Evolutionary conservation across 2,888 invertebrate species (phyloP).

Genomic region (Cerastoderma edule): DNA sequence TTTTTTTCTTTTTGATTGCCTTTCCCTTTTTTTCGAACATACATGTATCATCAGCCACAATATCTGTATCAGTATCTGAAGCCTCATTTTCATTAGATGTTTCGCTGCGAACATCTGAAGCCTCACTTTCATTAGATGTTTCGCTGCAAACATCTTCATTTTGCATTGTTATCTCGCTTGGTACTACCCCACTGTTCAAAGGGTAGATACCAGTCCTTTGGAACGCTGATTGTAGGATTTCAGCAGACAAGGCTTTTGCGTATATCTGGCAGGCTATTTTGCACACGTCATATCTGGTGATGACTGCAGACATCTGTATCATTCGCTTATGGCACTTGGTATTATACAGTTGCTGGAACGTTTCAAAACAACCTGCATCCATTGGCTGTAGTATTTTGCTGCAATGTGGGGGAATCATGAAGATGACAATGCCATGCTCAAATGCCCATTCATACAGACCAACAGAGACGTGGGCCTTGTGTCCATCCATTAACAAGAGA

Average conservation of each 20-base stretch:
- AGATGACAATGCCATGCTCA: slow-evolving; percentile 25
- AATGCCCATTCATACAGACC: slow-evolving; percentile 38
- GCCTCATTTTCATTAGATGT: no score
- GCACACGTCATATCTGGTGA: slow-evolving; percentile 40
- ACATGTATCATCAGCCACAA: no score
- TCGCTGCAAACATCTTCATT: no score
- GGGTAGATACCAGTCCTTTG: no score
- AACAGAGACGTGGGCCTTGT: slow-evolving; percentile 22
- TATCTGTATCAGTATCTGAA: no score
- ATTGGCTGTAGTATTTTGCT: slow-evolving; percentile 34
- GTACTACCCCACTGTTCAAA: no score
- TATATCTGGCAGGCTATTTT: no score
- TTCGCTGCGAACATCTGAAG: no score
- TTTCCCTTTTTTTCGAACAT: slow-evolving; percentile 13
- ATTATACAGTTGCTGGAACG: slow-evolving; percentile 33
- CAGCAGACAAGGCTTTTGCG: no score
- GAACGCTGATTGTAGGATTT: no score
- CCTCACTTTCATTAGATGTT: no score
- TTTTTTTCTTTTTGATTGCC: slow-evolving; percentile 16
- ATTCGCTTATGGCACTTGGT: slow-evolving; percentile 40
- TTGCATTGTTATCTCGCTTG: no score
- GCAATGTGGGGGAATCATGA: slow-evolving; percentile 28
- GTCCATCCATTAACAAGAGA: slow-evolving; percentile 30
- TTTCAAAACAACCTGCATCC: slow-evolving; percentile 41
- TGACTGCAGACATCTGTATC: not conserved